These are phyloP conservation scores for Choloepus hoffmanni DNA, from an alignment of 2,113 vertebrate species.

Conservation along the genomic window DNA sequence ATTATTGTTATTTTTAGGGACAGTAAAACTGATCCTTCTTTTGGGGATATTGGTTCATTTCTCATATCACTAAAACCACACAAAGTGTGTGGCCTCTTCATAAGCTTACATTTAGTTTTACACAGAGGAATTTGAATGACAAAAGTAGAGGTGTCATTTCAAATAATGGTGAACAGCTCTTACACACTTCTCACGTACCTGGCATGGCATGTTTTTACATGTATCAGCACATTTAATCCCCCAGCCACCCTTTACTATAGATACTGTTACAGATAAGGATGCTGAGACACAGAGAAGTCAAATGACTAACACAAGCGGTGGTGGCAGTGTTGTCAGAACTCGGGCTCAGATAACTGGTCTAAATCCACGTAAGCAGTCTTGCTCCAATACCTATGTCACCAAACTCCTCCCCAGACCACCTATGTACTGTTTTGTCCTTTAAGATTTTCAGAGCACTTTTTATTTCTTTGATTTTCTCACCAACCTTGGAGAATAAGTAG, in stretches of 20 bases:
- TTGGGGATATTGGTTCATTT: neutral
- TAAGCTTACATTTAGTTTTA: conserved; percentile 12
- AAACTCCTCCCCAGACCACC: neutral
- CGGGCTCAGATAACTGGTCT: neutral
- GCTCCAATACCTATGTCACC: neutral
- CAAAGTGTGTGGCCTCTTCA: neutral
- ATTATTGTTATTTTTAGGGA: neutral
- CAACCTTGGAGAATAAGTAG: neutral
- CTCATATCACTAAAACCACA: neutral
- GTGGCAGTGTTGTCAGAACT: neutral
- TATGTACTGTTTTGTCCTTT: neutral
- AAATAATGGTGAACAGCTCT: neutral
- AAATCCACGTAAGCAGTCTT: neutral
- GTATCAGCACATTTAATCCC: neutral
- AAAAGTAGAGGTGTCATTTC: neutral
- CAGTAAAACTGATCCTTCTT: neutral
- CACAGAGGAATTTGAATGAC: neutral
- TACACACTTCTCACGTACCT: neutral
- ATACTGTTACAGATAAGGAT: neutral
- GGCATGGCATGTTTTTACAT: neutral
- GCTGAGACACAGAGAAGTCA: neutral
- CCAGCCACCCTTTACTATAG: neutral
- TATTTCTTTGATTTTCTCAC: neutral
- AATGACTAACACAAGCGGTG: neutral
- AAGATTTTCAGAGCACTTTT: neutral